These are phyloP conservation scores for Ochotona princeps DNA, from an alignment of 2,113 vertebrate genomes.

Conservation along the genomic window DNA sequence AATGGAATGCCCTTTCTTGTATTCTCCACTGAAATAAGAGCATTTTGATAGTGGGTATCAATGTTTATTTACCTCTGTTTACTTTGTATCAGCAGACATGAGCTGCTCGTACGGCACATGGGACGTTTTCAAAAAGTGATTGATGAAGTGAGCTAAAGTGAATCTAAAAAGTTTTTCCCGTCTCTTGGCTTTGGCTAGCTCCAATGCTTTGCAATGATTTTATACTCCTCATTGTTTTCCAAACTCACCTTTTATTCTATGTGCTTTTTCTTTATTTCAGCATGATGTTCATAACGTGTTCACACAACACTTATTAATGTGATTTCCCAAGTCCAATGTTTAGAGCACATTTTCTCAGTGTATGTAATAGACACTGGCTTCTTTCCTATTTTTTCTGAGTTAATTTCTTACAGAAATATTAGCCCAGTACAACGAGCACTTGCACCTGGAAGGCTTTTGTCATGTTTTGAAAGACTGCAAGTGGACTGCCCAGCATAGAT, in stretches of 20 bases:
- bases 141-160: not conserved
- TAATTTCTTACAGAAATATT: not conserved
- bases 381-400: not conserved
- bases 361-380: not conserved
- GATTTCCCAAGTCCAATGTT: not conserved
- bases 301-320: not conserved
- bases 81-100: not conserved
- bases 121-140: not conserved
- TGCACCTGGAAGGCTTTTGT: not conserved
- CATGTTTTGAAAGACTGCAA: not conserved
- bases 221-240: rapidly evolving
- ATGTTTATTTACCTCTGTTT: too few species aligned
- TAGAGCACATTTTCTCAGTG: not conserved
- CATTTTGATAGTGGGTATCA: not conserved
- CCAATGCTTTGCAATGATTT: not conserved
- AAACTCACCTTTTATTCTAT: not conserved
- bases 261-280: not conserved
- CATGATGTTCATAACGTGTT: not conserved
- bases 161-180: not conserved
- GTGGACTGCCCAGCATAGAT: not conserved
- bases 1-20: not conserved
- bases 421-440: not conserved
- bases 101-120: not conserved
- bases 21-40: not conserved
- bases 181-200: not conserved